phyloP scores from a whole-genome alignment of 1,140 invertebrate species.

The Coelopa frigida region DNA sequence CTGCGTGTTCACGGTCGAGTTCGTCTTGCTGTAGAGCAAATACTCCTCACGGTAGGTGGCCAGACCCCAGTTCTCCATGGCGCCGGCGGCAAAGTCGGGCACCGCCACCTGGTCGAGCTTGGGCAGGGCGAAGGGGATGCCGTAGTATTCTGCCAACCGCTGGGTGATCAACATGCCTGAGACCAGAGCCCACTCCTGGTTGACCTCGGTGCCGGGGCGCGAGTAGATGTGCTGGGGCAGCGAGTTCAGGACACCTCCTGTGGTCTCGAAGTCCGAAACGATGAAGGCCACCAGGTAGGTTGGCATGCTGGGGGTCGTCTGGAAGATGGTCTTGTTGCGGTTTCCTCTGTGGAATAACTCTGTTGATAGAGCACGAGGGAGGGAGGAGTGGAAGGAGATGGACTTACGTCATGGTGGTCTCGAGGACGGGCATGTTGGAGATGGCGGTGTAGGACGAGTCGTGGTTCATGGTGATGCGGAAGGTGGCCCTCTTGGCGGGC shows the following conservation, averaged over 20 bases:
- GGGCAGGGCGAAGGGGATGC: slow-evolving; percentile 26
- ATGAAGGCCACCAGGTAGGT: slow-evolving; percentile 39
- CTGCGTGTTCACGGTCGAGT: slow-evolving; percentile 36
- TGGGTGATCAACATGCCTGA: slow-evolving; percentile 32
- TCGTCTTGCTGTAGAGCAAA: slow-evolving; percentile 28
- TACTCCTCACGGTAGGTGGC: slow-evolving; percentile 41
- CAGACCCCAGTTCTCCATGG: slow-evolving; percentile 44
- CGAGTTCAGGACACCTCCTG: slow-evolving; percentile 39
- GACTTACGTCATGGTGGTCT: slow-evolving; percentile 16
- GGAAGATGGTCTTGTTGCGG: slow-evolving; percentile 20
- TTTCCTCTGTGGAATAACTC: too few species aligned
- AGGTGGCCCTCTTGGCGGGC: slow-evolving; percentile 72
- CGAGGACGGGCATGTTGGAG: slow-evolving; percentile 63
- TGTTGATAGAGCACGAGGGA: too few species aligned
- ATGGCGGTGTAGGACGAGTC: slow-evolving; percentile 53
- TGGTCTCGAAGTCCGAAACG: slow-evolving; percentile 48
- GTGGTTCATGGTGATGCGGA: slow-evolving; percentile 59
- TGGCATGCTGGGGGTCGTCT: slow-evolving; percentile 27
- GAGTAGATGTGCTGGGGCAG: slow-evolving; percentile 32
- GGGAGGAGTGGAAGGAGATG: too few species aligned
- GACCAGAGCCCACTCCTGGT: slow-evolving; percentile 36
- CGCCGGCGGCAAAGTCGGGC: slow-evolving; percentile 40
- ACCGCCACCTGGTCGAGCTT: slow-evolving; percentile 40
- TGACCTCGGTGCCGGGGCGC: slow-evolving; percentile 28
- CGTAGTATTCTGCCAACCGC: slow-evolving; percentile 30